Base-by-base conservation (phyloP, 1,140 invertebrate species). In the Dryas iulia region DNA sequence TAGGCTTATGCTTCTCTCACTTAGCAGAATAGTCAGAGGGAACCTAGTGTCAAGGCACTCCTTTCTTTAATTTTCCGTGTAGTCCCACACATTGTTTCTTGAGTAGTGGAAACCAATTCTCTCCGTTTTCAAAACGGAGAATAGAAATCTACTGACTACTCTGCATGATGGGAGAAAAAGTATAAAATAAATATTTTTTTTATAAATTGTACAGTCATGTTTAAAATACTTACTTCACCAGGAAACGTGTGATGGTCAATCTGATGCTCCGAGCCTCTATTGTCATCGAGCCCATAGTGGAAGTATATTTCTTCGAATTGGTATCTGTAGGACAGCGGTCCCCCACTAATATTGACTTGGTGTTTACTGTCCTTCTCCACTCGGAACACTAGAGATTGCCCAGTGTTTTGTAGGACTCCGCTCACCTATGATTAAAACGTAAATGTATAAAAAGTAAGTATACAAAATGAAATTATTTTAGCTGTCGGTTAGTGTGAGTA, bases 231-330 rank as follows among this genome's bases (percentile, higher is more conserved):
- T 86, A 99, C 98, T 94, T 99, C 98, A 47, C 96, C 98, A 23
- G 98, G 97, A 92, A 99, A 99, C 25, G 97, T 95, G 76, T 98
- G 96, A 62, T 97, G 96, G 74, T 98, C 96, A 66, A 99, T 97
- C 63, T 95, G 96, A 90, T 99, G 98, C 87, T 99, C 98, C 0
- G 97, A 98, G 4, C 98, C 98, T 69, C 95, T 94, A 77, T 95
- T 95, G 80, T 98, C 96, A 53, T 96, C 95, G 62, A 95, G 94
- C 18, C 98, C 98, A 85, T 98, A 99, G 90, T 99, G 98, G 79
- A 99, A 97, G 87, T 98, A 98, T 78, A 99, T 97, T 86, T 98
- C 97, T 83, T 98, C 96, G 76, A 98, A 97, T 87, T 98, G 96
- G 87, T 98, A 99, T 54, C 96, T 94, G 92, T 99, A 99, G 11